Evolutionary conservation across 2,888 invertebrate genomes (phyloP).

Genomic region (Diarsia rubi): DNA sequence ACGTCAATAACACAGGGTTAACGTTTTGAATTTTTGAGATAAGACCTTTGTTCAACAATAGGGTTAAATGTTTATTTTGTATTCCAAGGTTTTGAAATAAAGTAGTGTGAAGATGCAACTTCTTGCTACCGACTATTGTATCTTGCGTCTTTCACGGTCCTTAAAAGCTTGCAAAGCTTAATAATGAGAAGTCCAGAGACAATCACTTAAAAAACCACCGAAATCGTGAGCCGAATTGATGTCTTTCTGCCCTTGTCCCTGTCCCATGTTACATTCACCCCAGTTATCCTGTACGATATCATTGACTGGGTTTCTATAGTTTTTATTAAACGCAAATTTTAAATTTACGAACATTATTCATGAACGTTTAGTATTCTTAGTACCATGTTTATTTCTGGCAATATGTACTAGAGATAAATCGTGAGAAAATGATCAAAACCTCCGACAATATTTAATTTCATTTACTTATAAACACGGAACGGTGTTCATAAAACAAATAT

Average conservation of each 20-base stretch:
- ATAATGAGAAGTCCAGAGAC: not conserved
- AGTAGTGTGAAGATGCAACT: not conserved
- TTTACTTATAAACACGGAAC: slow-evolving; percentile 22
- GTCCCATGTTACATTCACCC: not conserved
- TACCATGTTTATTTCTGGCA: not conserved
- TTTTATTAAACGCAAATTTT: not conserved
- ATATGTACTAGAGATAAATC: not conserved
- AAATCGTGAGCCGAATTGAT: not conserved
- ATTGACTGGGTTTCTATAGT: not conserved
- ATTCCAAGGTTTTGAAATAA: slow-evolving; percentile 30
- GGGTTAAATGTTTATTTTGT: slow-evolving; percentile 17
- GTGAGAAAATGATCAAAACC: slow-evolving; percentile 8
- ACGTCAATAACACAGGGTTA: slow-evolving; percentile 57
- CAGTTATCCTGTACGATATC: not conserved
- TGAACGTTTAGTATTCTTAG: not conserved
- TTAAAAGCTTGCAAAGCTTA: not conserved
- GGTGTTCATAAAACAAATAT: slow-evolving; percentile 23
- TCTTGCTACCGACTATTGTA: not conserved
- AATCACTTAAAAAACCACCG: not conserved
- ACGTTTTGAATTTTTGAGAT: slow-evolving; percentile 48
- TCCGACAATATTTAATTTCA: slow-evolving; percentile 3
- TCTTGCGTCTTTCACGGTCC: not conserved
- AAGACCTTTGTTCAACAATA: slow-evolving; percentile 36
- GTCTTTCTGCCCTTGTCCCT: too few relatives aligned
- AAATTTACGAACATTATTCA: not conserved